Evolutionary conservation across 2,888 invertebrate genomes (phyloP), one percentile per base, ranked within the genome.

Genomic region (Volucella inflata): DNA sequence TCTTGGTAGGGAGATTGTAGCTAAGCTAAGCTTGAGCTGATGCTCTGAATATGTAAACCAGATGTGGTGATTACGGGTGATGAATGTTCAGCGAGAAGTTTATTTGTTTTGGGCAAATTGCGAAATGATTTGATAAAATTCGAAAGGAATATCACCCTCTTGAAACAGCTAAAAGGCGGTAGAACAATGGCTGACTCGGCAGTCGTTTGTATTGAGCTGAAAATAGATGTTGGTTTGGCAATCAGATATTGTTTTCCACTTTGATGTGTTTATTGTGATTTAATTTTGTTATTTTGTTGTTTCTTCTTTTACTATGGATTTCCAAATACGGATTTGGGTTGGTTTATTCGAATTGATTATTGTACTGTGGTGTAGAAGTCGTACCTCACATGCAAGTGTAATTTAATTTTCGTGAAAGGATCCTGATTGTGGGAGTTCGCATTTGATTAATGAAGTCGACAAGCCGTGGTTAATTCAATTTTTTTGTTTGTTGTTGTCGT

Each of bases 1-100:
- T 50, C 68, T 65, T 67, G 48, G 44, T 60, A 53, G 51, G 10
- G 57, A 17, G 38, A 21, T 4, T 21, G 21, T 21, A 21, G 21
- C 21, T 21, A 21, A 21, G 21, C 21, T 21, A 21, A 21, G 59
- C 9, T 8, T 17, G 14, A 21, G 16, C 42, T 50, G 40, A 36
- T 40, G 51, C 42, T 21, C 21, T 50, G 68, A 16, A 67, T 60
- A 77, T 75, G 75, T 75, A 75, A 72, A 82, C 46, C 76, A 76
- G 76, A 81, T 76, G 70, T 76, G 70, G 68, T 76, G 81, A 82
- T 82, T 65, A 82, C 71, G 55, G 64, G 51, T 82, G 83, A 83
- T 83, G 68, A 79, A 83, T 83, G 79, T 67, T 64, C 62, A 74
- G 72, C 68, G 62, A 44, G 57, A 74, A 78, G 57, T 79, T 83